Evolutionary conservation across 2,888 invertebrate species (phyloP).

Genomic region (Meandrusa payeni): DNA sequence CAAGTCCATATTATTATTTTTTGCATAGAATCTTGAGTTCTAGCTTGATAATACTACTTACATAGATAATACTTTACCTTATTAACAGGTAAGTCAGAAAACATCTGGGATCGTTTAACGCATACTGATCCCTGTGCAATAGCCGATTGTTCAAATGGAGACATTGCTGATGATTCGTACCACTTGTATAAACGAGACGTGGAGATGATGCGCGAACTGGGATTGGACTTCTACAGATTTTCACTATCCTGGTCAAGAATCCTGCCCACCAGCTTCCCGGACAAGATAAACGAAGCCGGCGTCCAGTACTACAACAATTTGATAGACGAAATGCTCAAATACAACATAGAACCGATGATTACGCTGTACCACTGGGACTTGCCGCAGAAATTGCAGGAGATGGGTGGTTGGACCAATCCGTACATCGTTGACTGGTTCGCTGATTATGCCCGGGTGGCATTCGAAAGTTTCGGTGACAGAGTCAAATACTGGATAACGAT

Average conservation of each 20-base stretch:
- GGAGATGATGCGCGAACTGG: slow-evolving; percentile 49
- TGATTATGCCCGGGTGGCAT: slow-evolving; percentile 57
- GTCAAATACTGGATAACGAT: slow-evolving; percentile 78
- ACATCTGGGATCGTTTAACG: slow-evolving; percentile 81
- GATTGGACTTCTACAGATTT: slow-evolving; percentile 67
- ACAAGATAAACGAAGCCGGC: slow-evolving; percentile 65
- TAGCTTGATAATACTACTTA: too few species aligned
- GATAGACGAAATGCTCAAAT: slow-evolving; percentile 70
- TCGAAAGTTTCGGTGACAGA: slow-evolving; percentile 56
- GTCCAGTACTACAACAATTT: slow-evolving; percentile 44
- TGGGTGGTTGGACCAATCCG: slow-evolving; percentile 69
- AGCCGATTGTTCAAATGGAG: slow-evolving; percentile 70
- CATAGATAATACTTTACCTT: too few species aligned
- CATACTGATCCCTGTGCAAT: slow-evolving; percentile 63
- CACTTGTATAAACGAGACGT: slow-evolving; percentile 76
- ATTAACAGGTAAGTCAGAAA: slow-evolving; percentile 64
- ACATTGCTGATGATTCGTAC: slow-evolving; percentile 78
- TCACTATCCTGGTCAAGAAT: slow-evolving; percentile 82
- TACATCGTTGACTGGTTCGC: slow-evolving; percentile 56
- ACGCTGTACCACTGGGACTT: slow-evolving; percentile 70
- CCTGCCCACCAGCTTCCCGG: slow-evolving; percentile 72
- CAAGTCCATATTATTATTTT: too few species aligned
- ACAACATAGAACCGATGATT: slow-evolving; percentile 78
- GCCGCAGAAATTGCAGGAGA: slow-evolving; percentile 39
- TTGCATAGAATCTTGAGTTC: too few species aligned